phyloP scores from a whole-genome alignment of 2,797 vertebrate species.

The Todus mexicanus region DNA sequence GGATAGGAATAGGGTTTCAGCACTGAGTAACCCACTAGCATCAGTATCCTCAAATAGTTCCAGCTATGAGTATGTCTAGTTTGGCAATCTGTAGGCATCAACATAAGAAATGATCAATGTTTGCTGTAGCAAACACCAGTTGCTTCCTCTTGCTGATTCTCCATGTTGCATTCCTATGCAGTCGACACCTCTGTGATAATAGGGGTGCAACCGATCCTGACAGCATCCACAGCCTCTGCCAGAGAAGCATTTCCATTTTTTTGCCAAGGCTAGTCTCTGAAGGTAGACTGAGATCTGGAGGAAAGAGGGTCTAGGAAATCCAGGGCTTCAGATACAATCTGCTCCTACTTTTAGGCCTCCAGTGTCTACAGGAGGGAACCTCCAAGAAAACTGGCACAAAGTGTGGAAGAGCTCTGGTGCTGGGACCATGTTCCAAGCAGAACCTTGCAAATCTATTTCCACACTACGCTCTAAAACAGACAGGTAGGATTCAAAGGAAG shows the following conservation, averaged over 20 bases:
- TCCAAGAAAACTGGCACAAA: neutral
- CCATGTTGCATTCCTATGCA: neutral
- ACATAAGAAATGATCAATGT: fast-evolving
- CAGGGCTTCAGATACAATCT: neutral
- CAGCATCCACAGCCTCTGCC: neutral
- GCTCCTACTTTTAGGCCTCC: neutral
- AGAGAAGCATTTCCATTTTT: neutral
- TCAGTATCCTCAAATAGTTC: neutral
- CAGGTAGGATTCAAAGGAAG: neutral
- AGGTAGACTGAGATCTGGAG: neutral
- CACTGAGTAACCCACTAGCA: neutral
- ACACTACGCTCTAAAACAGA: neutral
- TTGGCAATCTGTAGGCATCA: neutral
- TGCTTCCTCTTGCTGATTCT: neutral
- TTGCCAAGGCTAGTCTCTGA: neutral
- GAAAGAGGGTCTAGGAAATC: neutral
- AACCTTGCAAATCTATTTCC: neutral
- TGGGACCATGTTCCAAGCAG: neutral
- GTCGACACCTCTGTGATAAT: neutral
- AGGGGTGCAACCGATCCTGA: neutral
- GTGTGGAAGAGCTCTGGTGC: neutral
- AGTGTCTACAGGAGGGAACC: neutral
- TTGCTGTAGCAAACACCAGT: neutral
- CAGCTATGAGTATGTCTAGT: neutral
- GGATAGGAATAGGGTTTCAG: neutral